A percentile compares a stretch with the other conserved stretches of the same genome.
Evolutionary conservation across 2,113 vertebrate species (phyloP).

Genomic region (Sigmodon hispidus): DNA sequence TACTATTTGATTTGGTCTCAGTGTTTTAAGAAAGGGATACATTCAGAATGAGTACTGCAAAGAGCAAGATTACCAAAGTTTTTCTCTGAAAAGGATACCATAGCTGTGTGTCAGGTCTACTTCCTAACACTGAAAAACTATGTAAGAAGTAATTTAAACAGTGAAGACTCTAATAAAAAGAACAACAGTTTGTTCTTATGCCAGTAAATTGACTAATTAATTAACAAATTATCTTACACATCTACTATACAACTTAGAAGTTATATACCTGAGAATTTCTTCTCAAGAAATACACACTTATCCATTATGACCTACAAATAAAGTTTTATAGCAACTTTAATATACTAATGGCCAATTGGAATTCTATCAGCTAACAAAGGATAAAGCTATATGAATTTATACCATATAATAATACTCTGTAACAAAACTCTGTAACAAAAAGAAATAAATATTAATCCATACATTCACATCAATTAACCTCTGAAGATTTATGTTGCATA

Average conservation of each 20-base stretch:
- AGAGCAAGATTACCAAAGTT: too few species aligned
- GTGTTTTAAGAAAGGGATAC: not conserved
- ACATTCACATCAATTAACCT: not conserved
- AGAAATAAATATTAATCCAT: not conserved
- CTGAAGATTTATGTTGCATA: conserved; percentile 3
- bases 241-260: not conserved
- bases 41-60: not conserved
- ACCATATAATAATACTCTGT: not conserved
- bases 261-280: not conserved
- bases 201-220: not conserved
- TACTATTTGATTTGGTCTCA: not conserved
- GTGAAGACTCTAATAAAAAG: not conserved
- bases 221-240: too few species aligned
- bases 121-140: not conserved
- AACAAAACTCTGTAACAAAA: conserved; percentile 1
- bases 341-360: not conserved
- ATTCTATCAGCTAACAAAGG: not conserved
- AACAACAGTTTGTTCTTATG: not conserved
- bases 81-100: not conserved
- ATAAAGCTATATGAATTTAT: not conserved
- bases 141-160: not conserved
- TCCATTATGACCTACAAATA: not conserved
- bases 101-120: not conserved
- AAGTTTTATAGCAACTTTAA: conserved; percentile 10
- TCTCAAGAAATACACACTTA: not conserved